Conservation (phyloP, 2,797 vertebrate species). For the Manis crassicaudata region DNA sequence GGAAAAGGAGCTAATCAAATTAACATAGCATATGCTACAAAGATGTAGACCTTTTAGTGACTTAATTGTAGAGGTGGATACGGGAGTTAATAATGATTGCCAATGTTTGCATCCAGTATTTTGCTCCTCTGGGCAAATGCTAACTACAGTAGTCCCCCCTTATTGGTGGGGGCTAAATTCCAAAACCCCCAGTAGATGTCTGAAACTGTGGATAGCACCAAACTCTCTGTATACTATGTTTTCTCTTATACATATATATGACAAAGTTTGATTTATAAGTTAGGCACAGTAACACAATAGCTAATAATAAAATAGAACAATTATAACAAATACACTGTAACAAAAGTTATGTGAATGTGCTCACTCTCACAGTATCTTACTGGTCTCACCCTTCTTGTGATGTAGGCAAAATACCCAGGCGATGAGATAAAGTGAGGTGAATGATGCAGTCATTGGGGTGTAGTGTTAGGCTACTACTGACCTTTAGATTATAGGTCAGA, state of each 20-base stretch:
- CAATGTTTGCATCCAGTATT: neutral
- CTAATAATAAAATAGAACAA: neutral
- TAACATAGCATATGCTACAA: slow-evolving; percentile 36
- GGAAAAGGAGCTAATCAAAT: slow-evolving; percentile 58
- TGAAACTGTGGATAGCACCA: neutral
- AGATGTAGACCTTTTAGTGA: slow-evolving; percentile 30
- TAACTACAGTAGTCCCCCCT: neutral
- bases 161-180: neutral
- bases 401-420: neutral
- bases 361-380: neutral
- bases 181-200: neutral
- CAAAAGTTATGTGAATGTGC: neutral
- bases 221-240: neutral
- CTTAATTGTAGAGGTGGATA: slow-evolving; percentile 43
- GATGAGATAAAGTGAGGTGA: neutral
- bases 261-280: neutral
- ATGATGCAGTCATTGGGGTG: neutral
- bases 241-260: neutral
- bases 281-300: neutral
- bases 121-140: slow-evolving; percentile 16
- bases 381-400: neutral
- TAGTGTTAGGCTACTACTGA: neutral
- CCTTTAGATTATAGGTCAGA: neutral
- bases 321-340: neutral
- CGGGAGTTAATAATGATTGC: slow-evolving; percentile 28